Percentiles rank a stretch among this genome's conserved stretches.
These are phyloP conservation scores for Gadus chalcogrammus DNA, from an alignment of 2,113 vertebrate species.

Conservation along the genomic window DNA sequence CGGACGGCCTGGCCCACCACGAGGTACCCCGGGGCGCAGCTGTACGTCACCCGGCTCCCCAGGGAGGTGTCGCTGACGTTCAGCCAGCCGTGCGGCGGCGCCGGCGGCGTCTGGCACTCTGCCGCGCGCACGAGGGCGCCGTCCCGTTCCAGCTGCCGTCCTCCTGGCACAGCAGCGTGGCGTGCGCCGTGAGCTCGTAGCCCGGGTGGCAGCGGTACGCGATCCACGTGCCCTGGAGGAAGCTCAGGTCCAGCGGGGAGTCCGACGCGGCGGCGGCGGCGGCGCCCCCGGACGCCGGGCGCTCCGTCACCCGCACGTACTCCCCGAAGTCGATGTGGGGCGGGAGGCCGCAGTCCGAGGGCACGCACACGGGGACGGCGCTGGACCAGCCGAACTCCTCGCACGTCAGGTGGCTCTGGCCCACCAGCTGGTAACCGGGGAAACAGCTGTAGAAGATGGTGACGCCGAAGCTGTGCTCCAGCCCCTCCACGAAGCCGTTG, in stretches of 20 bases:
- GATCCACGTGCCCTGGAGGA: constrained; percentile 80
- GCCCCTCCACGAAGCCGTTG: constrained; percentile 94
- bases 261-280: not conserved
- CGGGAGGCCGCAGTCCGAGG: constrained; percentile 90
- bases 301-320: constrained; percentile 68
- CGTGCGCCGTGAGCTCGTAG: constrained; percentile 80
- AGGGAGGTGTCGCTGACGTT: constrained; percentile 78
- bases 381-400: constrained; percentile 92
- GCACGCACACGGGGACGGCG: constrained; percentile 79
- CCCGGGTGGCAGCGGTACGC: constrained; percentile 83
- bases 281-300: constrained; percentile 21
- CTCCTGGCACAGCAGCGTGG: constrained; percentile 83
- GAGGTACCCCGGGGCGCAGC: constrained; percentile 81
- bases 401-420: constrained; percentile 90
- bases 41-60: constrained; percentile 77
- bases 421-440: constrained; percentile 88
- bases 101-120: constrained; percentile 76
- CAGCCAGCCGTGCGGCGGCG: constrained; percentile 80
- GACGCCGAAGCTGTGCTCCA: constrained; percentile 90
- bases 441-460: constrained; percentile 98
- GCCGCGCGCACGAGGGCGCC: constrained; percentile 81
- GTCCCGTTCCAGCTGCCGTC: constrained; percentile 93
- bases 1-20: constrained; percentile 79
- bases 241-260: constrained; percentile 65
- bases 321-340: constrained; percentile 97